phyloP scores from a whole-genome alignment of 2,888 invertebrate genomes.

The Eupeodes latifasciatus region DNA sequence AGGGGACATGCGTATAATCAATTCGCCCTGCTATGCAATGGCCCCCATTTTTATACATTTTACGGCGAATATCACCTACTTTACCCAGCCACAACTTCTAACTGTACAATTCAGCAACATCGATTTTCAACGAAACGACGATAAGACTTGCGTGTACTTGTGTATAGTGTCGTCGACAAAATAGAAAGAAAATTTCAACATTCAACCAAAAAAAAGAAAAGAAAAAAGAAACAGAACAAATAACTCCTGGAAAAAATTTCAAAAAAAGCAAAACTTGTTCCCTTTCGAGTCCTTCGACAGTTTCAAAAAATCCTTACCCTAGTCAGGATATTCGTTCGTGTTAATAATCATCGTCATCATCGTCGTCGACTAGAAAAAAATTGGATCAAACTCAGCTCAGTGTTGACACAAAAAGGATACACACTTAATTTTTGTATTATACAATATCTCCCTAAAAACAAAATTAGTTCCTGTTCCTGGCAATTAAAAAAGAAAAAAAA shows the following conservation, averaged over 20 bases:
- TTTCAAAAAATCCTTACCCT: constrained; percentile 74
- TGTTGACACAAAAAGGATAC: constrained; percentile 64
- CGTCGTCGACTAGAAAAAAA: constrained; percentile 24
- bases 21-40: constrained; percentile 55
- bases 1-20: constrained; percentile 59
- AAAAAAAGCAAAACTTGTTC: constrained; percentile 41
- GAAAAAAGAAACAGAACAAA: constrained; percentile 16
- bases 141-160: constrained; percentile 73
- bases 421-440: constrained; percentile 54
- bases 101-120: constrained; percentile 73
- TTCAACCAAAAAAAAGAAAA: constrained; percentile 4
- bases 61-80: constrained; percentile 61
- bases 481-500: not conserved
- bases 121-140: constrained; percentile 75
- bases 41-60: constrained; percentile 52
- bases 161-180: constrained; percentile 58
- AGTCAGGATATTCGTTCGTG: constrained; percentile 67
- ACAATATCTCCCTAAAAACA: constrained; percentile 34
- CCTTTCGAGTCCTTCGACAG: constrained; percentile 58
- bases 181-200: constrained; percentile 34
- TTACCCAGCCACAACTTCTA: constrained; percentile 67
- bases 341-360: constrained; percentile 43
- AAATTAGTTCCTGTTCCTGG: constrained; percentile 49
- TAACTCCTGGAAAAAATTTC: constrained; percentile 36
- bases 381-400: constrained; percentile 8